Evolutionary conservation across 2,113 vertebrate genomes (phyloP).

Genomic region (Cyanistes caeruleus): DNA sequence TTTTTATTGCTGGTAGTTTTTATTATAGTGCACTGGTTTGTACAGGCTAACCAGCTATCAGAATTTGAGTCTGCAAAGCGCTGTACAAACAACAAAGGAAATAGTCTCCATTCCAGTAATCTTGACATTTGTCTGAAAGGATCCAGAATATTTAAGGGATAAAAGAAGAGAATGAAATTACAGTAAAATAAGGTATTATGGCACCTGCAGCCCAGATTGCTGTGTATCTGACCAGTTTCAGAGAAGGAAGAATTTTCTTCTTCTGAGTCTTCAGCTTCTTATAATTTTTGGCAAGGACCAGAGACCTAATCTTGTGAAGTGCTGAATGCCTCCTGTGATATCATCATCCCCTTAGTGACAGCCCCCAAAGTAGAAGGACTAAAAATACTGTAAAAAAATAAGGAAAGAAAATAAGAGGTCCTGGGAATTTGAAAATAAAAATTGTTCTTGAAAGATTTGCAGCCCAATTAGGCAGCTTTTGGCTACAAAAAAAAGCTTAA

Average conservation of each 20-base stretch:
- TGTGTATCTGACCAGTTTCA: neutral
- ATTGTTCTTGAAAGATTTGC: neutral
- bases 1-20: neutral
- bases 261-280: neutral
- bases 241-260: slow-evolving; percentile 9
- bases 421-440: slow-evolving; percentile 17
- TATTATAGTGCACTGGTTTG: neutral
- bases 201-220: neutral
- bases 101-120: neutral
- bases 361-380: slow-evolving; percentile 39
- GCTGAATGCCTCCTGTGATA: slow-evolving; percentile 56
- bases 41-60: neutral
- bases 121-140: neutral
- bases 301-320: slow-evolving; percentile 56
- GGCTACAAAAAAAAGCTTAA: neutral
- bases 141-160: neutral
- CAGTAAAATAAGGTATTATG: neutral
- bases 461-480: neutral
- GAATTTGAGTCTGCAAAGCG: neutral
- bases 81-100: neutral
- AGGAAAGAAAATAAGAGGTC: neutral
- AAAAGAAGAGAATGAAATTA: neutral
- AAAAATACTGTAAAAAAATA: slow-evolving; percentile 44
- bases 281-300: slow-evolving; percentile 44
- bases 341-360: slow-evolving; percentile 57